Percentiles rank a stretch among this genome's conserved stretches.
Conservation (phyloP, 2,113 vertebrate species). For the Peromyscus maniculatus region DNA sequence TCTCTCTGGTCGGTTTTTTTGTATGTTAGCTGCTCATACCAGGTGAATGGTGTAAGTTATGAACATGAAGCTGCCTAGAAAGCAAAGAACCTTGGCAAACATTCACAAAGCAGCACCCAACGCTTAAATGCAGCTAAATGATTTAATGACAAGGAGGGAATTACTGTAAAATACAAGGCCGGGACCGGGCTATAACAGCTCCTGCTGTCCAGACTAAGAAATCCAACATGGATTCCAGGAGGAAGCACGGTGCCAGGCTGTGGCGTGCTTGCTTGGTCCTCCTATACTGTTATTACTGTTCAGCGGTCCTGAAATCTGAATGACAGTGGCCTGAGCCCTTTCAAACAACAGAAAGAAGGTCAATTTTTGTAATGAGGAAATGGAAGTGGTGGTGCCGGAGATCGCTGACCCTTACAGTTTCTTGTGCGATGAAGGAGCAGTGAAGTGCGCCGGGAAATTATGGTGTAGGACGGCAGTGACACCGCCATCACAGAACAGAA, state of each 20-base stretch:
- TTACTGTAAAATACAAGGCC: conserved; percentile 84
- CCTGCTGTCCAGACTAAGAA: conserved; percentile 85
- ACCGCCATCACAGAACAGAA: conserved; percentile 80
- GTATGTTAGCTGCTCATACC: neutral
- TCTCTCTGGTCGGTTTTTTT: conserved; percentile 53
- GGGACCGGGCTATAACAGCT: conserved; percentile 75
- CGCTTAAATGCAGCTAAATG: conserved; percentile 85
- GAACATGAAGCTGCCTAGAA: conserved; percentile 79
- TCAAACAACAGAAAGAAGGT: conserved; percentile 89
- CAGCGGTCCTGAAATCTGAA: conserved; percentile 88
- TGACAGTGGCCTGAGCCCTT: conserved; percentile 92
- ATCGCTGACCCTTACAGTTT: conserved; percentile 88
- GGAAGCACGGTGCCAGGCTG: conserved; percentile 83
- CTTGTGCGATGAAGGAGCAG: conserved; percentile 83
- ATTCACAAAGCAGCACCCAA: conserved; percentile 77
- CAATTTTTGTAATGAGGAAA: conserved; percentile 92
- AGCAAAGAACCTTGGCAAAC: conserved; percentile 82
- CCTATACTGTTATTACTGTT: conserved; percentile 90
- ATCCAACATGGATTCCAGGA: conserved; percentile 89
- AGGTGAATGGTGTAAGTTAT: conserved; percentile 50
- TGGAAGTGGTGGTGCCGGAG: conserved; percentile 88
- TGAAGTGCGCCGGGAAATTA: conserved; percentile 87
- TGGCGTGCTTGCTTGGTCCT: conserved; percentile 82
- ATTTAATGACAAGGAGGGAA: conserved; percentile 86
- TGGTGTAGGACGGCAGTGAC: conserved; percentile 86